Evolutionary conservation across 2,888 invertebrate species (phyloP).

Genomic region (Oscheius onirici): DNA sequence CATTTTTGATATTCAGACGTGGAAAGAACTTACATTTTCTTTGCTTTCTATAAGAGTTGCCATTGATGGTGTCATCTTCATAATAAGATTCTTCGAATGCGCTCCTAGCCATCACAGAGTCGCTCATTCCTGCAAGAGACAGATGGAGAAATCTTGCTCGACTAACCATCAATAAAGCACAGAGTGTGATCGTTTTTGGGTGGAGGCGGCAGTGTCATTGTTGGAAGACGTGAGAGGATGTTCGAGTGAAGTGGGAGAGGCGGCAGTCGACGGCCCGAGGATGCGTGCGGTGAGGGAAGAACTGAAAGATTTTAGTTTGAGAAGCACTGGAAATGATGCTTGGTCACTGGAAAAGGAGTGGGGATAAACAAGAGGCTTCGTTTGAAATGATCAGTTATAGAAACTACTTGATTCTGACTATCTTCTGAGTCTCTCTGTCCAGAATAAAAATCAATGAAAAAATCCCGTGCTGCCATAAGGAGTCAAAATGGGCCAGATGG

Average conservation of each 20-base stretch:
- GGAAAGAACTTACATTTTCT: slow-evolving; percentile 40
- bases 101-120: slow-evolving; percentile 51
- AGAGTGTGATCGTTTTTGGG: slow-evolving; percentile 43
- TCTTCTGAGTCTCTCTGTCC: no score
- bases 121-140: slow-evolving; percentile 42
- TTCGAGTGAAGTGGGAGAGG: slow-evolving; percentile 47
- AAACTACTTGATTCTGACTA: no score
- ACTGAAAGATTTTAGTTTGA: slow-evolving; percentile 21
- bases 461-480: no score
- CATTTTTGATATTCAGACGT: no score
- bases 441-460: no score
- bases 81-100: slow-evolving; percentile 66
- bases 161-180: slow-evolving; percentile 44
- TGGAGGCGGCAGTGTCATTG: slow-evolving; percentile 41
- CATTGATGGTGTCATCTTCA: slow-evolving; percentile 69
- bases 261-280: slow-evolving; percentile 54
- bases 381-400: no score
- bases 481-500: no score
- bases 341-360: no score
- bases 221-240: slow-evolving; percentile 39
- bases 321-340: no score
- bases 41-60: slow-evolving; percentile 50
- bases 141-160: no score
- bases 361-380: no score
- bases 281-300: slow-evolving; percentile 40